Evolutionary conservation across 2,797 vertebrate species (phyloP).

Genomic region (Buphagus erythrorhynchus): DNA sequence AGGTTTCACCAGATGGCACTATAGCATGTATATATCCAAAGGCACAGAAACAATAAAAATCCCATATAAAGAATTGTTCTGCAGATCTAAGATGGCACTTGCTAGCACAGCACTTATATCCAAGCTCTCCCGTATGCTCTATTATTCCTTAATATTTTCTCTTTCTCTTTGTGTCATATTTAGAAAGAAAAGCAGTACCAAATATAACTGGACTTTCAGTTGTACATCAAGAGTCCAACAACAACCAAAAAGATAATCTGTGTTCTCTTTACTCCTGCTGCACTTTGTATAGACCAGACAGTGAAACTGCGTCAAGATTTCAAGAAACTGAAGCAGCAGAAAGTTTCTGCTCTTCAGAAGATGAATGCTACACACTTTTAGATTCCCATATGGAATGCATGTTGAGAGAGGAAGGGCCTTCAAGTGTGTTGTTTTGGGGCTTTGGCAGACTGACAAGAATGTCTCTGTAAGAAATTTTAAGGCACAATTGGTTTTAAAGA

Average conservation of each 20-base stretch:
- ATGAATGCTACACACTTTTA: neutral
- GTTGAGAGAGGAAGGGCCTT: neutral
- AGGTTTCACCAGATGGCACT: constrained; percentile 55
- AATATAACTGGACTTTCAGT: neutral
- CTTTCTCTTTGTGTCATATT: neutral
- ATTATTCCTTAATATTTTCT: neutral
- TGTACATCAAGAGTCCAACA: neutral
- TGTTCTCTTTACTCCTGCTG: neutral
- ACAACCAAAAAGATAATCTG: neutral
- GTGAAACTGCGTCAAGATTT: neutral
- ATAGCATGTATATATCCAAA: neutral
- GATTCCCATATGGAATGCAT: neutral
- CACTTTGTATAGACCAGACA: neutral
- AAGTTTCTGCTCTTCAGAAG: neutral
- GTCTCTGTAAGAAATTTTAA: neutral
- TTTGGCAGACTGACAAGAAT: constrained; percentile 20
- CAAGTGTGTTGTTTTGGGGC: neutral
- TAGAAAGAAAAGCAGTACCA: neutral
- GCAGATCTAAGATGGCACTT: neutral
- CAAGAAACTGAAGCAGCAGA: neutral
- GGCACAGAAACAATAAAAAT: neutral
- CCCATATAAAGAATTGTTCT: neutral
- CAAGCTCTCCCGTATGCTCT: neutral
- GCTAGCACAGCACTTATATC: accelerated
- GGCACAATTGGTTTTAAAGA: neutral